phyloP scores from a whole-genome alignment of 2,797 vertebrate species.

The Xerus rutilus region DNA sequence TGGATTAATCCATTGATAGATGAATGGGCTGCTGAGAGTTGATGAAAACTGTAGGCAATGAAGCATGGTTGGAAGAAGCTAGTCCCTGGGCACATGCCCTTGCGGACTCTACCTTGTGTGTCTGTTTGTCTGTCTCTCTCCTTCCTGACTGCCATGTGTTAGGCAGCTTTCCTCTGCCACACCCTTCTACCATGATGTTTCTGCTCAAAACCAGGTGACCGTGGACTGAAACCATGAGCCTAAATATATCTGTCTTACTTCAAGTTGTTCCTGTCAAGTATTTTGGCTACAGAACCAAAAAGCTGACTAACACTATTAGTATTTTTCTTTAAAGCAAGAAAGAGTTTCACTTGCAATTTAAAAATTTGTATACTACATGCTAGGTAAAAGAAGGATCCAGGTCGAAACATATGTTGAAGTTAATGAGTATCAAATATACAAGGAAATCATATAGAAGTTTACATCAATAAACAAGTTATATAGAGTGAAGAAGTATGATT shows the following conservation, averaged over 20 bases:
- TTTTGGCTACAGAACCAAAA: not conserved
- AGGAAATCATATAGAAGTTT: not conserved
- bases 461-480: not conserved
- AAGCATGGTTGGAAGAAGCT: not conserved
- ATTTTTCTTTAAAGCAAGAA: slow-evolving; percentile 40
- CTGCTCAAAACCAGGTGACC: not conserved
- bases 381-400: not conserved
- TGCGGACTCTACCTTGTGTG: not conserved
- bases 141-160: too few relatives aligned
- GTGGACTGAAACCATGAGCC: not conserved
- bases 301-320: not conserved
- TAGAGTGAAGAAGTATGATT: not conserved
- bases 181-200: not conserved
- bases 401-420: not conserved
- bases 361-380: not conserved
- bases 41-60: not conserved
- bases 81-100: not conserved
- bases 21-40: not conserved
- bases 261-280: not conserved
- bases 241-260: not conserved
- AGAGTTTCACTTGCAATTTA: not conserved
- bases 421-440: not conserved
- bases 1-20: not conserved
- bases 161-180: not conserved
- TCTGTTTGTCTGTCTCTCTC: too few relatives aligned